Evolutionary conservation across 2,888 invertebrate species (phyloP).

Genomic region (Drosophila prostipennis): DNA sequence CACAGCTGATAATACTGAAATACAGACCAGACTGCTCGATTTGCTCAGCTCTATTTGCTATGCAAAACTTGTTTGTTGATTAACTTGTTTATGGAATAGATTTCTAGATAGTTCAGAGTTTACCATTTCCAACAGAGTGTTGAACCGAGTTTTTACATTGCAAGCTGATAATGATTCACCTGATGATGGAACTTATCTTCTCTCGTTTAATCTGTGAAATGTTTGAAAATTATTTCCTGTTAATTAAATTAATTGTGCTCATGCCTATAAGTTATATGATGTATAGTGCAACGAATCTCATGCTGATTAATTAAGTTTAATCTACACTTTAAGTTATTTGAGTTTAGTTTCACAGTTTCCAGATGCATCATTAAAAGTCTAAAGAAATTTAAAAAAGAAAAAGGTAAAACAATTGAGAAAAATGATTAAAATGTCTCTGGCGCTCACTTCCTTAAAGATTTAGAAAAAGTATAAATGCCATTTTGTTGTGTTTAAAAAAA

Average conservation of each 20-base stretch:
- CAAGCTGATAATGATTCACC: not conserved
- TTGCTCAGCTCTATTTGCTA: constrained; percentile 16
- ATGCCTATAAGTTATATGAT: not conserved
- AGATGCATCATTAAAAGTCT: too few relatives aligned
- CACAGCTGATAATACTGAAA: constrained; percentile 24
- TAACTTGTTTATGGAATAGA: constrained; percentile 38
- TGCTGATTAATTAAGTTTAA: too few relatives aligned
- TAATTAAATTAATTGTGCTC: not conserved
- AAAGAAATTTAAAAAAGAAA: too few relatives aligned
- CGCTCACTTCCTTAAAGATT: too few relatives aligned
- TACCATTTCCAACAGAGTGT: not conserved
- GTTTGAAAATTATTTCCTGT: constrained; percentile 4
- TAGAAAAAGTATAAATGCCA: too few relatives aligned
- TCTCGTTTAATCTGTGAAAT: not conserved
- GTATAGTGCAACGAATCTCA: not conserved
- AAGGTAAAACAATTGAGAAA: too few relatives aligned
- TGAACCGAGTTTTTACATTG: not conserved
- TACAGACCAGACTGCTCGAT: constrained; percentile 20
- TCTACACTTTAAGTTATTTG: not conserved
- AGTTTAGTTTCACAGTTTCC: too few relatives aligned
- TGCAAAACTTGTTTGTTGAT: constrained; percentile 34
- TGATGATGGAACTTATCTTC: constrained; percentile 1
- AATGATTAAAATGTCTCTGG: too few relatives aligned
- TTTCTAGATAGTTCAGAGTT: constrained; percentile 17
- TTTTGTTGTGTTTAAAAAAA: too few relatives aligned